Conservation (phyloP, 2,113 vertebrate genomes). For the Conger conger region DNA sequence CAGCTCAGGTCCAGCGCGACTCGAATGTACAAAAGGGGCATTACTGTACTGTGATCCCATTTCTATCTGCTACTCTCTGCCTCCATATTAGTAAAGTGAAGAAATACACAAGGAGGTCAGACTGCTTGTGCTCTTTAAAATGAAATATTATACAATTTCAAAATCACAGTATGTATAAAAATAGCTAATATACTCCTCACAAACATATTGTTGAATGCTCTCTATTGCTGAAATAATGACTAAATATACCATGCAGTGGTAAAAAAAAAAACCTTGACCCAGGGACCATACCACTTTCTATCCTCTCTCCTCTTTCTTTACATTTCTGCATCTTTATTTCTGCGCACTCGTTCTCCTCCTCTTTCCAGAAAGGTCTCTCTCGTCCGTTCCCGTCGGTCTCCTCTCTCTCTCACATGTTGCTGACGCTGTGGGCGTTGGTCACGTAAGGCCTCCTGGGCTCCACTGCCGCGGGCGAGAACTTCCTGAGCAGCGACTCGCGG, state of each 20-base stretch:
- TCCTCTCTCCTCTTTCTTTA: background rate
- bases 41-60: too few species aligned
- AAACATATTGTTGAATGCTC: background rate
- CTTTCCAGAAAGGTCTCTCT: background rate
- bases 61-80: too few species aligned
- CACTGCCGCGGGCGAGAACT: constrained; percentile 15
- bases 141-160: background rate
- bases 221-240: too few species aligned
- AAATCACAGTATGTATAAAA: background rate
- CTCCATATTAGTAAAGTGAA: too few species aligned
- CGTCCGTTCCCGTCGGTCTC: background rate
- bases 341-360: background rate
- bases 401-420: constrained; percentile 44
- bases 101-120: too few species aligned
- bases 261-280: background rate
- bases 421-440: constrained; percentile 50
- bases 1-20: too few species aligned
- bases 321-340: background rate
- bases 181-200: background rate
- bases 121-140: background rate
- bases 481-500: constrained; percentile 61
- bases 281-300: background rate
- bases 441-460: constrained; percentile 36
- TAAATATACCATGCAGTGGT: background rate
- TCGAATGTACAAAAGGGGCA: too few species aligned